These are phyloP conservation scores for Subanguina moxae DNA, from an alignment of 1,140 invertebrate genomes.

Conservation along the genomic window DNA sequence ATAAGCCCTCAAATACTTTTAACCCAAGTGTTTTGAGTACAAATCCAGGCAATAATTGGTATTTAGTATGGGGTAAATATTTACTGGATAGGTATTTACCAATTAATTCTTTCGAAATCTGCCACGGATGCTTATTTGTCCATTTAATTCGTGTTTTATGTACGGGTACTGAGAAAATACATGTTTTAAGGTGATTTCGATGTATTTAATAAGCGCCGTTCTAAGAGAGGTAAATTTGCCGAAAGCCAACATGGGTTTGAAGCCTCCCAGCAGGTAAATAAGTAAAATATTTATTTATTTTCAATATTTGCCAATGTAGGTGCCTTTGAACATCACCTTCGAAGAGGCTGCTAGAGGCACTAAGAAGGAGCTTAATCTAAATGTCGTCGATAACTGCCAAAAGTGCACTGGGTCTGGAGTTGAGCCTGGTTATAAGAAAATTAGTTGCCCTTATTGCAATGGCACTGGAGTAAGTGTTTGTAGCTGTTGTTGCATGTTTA, in stretches of 20 bases:
- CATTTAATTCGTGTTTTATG: too few species aligned
- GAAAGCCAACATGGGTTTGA: constrained; percentile 20
- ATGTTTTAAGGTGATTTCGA: constrained; percentile 51
- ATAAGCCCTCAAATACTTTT: too few species aligned
- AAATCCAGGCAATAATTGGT: too few species aligned
- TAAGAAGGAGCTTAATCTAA: constrained; percentile 86
- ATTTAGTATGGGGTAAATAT: too few species aligned
- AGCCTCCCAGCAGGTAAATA: not conserved
- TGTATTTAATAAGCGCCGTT: constrained; percentile 35
- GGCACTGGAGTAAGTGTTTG: constrained; percentile 71
- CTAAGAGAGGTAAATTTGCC: constrained; percentile 55
- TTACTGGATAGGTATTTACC: too few species aligned
- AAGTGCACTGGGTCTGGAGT: constrained; percentile 79
- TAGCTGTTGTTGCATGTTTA: too few species aligned
- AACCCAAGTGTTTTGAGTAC: too few species aligned
- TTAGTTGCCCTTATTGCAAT: constrained; percentile 81
- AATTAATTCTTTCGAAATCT: too few species aligned
- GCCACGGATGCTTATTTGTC: too few species aligned
- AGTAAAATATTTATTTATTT: not conserved
- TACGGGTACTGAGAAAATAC: too few species aligned
- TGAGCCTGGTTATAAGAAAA: constrained; percentile 80
- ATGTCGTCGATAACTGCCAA: constrained; percentile 84
- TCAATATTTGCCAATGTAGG: constrained; percentile 61
- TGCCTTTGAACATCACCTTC: constrained; percentile 88
- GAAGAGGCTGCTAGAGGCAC: constrained; percentile 89